phyloP scores from a whole-genome alignment of 1,140 invertebrate species.

The Zelostemma sp. region DNA sequence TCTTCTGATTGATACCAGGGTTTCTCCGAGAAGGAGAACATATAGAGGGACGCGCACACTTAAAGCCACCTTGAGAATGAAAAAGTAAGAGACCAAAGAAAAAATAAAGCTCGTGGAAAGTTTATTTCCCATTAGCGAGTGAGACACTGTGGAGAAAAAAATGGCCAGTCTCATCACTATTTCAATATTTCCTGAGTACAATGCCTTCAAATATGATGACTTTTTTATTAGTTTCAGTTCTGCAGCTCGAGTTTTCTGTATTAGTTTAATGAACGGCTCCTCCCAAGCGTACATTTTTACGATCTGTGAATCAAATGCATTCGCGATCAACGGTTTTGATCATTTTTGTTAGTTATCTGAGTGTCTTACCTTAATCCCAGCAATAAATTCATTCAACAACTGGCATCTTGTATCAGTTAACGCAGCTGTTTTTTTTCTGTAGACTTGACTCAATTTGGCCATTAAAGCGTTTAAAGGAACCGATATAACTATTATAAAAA shows the following conservation, averaged over 20 bases:
- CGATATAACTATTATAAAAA: constrained; percentile 72
- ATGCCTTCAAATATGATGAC: constrained; percentile 78
- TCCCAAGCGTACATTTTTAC: constrained; percentile 90
- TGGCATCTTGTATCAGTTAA: constrained; percentile 81
- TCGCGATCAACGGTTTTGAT: too few species aligned
- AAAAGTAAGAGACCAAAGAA: constrained; percentile 77
- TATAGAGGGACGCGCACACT: constrained; percentile 82
- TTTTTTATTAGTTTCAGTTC: constrained; percentile 80
- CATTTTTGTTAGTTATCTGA: constrained; percentile 1
- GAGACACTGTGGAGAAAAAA: constrained; percentile 80
- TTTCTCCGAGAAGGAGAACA: constrained; percentile 76
- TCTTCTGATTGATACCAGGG: constrained; percentile 77
- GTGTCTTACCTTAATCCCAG: constrained; percentile 74
- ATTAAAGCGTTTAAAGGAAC: constrained; percentile 78
- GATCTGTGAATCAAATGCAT: too few species aligned
- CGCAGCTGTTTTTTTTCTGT: constrained; percentile 73
- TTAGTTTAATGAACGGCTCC: constrained; percentile 75
- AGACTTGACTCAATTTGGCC: constrained; percentile 69
- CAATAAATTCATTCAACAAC: constrained; percentile 85
- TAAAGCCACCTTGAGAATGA: constrained; percentile 74
- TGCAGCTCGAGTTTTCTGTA: constrained; percentile 69
- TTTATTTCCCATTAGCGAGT: constrained; percentile 75
- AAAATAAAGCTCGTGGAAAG: constrained; percentile 78
- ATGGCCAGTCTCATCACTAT: constrained; percentile 81
- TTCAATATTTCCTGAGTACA: constrained; percentile 79